A percentile compares a stretch with the other conserved stretches of the same genome.
phyloP scores from a whole-genome alignment of 1,140 invertebrate genomes.

The Hetaerina americana region DNA sequence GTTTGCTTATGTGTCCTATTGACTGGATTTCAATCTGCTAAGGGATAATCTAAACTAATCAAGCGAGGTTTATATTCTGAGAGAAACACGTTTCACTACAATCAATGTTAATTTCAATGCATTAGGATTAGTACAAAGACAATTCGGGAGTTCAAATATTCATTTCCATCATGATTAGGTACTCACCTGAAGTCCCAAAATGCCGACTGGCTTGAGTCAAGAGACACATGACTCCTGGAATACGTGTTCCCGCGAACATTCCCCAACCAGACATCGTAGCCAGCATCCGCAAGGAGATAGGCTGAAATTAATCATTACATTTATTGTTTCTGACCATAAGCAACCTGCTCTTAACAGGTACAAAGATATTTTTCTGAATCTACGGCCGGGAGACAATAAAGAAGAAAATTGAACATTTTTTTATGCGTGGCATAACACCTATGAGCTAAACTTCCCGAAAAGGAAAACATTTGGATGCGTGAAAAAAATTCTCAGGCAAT shows the following conservation, averaged over 20 bases:
- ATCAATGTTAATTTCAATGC: neutral
- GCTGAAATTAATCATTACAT: neutral
- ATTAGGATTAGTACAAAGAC: neutral
- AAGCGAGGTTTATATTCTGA: no score
- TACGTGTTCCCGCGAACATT: slow-evolving; percentile 43
- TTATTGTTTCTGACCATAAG: neutral
- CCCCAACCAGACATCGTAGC: slow-evolving; percentile 46
- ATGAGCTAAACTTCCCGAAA: no score
- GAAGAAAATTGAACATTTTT: no score
- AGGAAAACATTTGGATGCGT: no score
- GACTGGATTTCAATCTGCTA: no score
- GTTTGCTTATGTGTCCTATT: no score
- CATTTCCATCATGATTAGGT: neutral
- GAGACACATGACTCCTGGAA: slow-evolving; percentile 25
- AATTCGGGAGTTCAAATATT: slow-evolving; percentile 10
- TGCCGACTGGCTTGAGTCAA: slow-evolving; percentile 19
- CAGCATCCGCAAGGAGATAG: slow-evolving; percentile 33
- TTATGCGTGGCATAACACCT: no score
- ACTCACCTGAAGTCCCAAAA: slow-evolving; percentile 25
- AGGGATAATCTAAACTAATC: no score
- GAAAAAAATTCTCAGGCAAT: no score
- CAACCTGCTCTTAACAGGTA: neutral
- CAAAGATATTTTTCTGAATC: no score
- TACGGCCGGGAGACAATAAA: slow-evolving; percentile 11
- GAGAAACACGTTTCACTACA: neutral